Percentiles rank a stretch among this genome's conserved stretches.
phyloP scores from a whole-genome alignment of 1,140 invertebrate species.

The Leptestheria dahalacensis region DNA sequence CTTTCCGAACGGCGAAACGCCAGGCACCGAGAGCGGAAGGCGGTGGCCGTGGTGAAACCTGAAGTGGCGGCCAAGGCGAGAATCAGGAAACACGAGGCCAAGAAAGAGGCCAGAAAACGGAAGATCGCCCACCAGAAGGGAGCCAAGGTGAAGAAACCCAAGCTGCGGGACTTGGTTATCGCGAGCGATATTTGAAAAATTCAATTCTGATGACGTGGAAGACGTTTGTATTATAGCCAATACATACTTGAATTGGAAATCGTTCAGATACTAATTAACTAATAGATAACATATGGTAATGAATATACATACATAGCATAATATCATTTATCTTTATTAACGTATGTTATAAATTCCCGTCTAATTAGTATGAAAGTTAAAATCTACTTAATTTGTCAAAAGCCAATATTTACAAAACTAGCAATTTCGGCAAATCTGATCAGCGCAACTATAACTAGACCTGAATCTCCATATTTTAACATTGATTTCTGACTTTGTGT shows the following conservation, averaged over 20 bases:
- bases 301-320: too few relatives aligned
- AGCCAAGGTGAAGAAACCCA: slow-evolving; percentile 27
- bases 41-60: slow-evolving; percentile 52
- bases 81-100: slow-evolving; percentile 54
- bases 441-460: too few relatives aligned
- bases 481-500: too few relatives aligned
- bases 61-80: slow-evolving; percentile 58
- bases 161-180: slow-evolving; percentile 17
- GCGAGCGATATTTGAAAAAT: slow-evolving; percentile 1
- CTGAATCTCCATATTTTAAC: too few relatives aligned
- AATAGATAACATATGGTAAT: too few relatives aligned
- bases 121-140: slow-evolving; percentile 41
- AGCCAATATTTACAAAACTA: too few relatives aligned
- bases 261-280: too few relatives aligned
- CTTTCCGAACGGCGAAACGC: slow-evolving; percentile 44
- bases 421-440: too few relatives aligned
- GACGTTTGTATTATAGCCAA: background rate
- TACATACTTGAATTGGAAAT: background rate
- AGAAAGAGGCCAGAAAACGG: slow-evolving; percentile 53
- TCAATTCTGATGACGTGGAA: background rate
- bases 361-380: too few relatives aligned
- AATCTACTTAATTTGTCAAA: too few relatives aligned
- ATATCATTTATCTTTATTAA: too few relatives aligned
- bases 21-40: slow-evolving; percentile 43
- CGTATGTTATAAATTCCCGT: too few relatives aligned